Conservation (phyloP, 2,888 invertebrate genomes). For the Chymomyza caudatula region DNA sequence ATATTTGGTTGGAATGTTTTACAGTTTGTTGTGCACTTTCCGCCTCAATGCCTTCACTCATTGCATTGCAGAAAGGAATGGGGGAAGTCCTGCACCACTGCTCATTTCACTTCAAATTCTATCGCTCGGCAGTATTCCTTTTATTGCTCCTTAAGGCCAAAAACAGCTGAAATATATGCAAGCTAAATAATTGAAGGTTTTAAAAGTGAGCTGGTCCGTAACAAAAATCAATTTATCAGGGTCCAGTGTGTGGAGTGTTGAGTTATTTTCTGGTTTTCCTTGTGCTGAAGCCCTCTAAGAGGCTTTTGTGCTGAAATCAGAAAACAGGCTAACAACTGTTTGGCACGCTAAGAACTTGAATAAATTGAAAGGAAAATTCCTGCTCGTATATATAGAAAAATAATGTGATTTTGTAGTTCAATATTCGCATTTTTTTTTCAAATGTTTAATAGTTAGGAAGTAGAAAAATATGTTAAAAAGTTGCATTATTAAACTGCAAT, state of each 20-base stretch:
- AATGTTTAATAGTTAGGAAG: not conserved
- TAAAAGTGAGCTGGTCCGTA: not conserved
- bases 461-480: not conserved
- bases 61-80: not conserved
- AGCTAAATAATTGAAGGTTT: not conserved
- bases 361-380: not conserved
- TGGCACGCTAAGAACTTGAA: not conserved
- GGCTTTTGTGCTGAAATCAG: not conserved
- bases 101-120: not conserved
- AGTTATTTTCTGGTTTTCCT: not conserved
- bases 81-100: not conserved
- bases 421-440: not conserved
- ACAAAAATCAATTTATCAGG: not conserved
- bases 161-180: not conserved
- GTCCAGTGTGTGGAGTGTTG: not conserved
- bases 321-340: not conserved
- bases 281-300: not conserved
- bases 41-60: conserved; percentile 18
- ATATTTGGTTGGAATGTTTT: conserved; percentile 15
- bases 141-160: not conserved
- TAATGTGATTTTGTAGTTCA: not conserved
- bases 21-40: conserved; percentile 27
- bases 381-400: not conserved
- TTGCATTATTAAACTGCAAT: too few relatives aligned
- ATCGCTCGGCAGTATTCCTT: not conserved